These are phyloP conservation scores for Chloebia gouldiae DNA, from an alignment of 2,113 vertebrate species.

Conservation along the genomic window DNA sequence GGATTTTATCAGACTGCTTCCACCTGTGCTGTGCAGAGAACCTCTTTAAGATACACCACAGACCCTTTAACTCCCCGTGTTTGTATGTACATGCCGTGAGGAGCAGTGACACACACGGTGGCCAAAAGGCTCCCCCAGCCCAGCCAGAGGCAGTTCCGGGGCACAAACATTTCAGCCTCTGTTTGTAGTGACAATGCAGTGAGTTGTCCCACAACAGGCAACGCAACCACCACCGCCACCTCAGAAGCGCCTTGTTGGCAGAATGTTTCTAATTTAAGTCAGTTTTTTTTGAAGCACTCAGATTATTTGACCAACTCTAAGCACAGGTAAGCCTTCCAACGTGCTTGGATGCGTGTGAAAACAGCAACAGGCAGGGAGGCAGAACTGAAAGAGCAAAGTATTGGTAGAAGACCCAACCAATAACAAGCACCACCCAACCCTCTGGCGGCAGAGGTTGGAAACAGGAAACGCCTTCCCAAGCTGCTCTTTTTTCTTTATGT, in stretches of 20 bases:
- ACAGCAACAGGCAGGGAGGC: background rate
- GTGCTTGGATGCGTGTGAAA: rapidly evolving
- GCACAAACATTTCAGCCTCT: background rate
- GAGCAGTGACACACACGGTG: background rate
- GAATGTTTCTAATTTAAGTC: background rate
- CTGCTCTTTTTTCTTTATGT: background rate
- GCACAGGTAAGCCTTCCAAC: background rate
- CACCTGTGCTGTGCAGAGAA: background rate
- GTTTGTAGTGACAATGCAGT: rapidly evolving
- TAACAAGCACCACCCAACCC: background rate
- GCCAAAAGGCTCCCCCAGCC: background rate
- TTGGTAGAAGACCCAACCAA: background rate
- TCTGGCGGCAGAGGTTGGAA: background rate
- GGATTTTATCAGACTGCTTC: background rate
- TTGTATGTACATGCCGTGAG: background rate
- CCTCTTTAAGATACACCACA: background rate
- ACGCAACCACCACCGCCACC: too few relatives aligned
- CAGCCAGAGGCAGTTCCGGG: background rate
- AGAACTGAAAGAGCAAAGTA: background rate
- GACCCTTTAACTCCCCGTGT: background rate
- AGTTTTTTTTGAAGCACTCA: background rate
- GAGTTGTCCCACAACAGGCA: rapidly evolving
- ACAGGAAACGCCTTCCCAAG: background rate
- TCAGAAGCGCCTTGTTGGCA: background rate
- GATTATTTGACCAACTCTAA: background rate